Evolutionary conservation across 2,113 vertebrate genomes (phyloP), one percentile per base, ranked within the genome.

Genomic region (Naja naja): DNA sequence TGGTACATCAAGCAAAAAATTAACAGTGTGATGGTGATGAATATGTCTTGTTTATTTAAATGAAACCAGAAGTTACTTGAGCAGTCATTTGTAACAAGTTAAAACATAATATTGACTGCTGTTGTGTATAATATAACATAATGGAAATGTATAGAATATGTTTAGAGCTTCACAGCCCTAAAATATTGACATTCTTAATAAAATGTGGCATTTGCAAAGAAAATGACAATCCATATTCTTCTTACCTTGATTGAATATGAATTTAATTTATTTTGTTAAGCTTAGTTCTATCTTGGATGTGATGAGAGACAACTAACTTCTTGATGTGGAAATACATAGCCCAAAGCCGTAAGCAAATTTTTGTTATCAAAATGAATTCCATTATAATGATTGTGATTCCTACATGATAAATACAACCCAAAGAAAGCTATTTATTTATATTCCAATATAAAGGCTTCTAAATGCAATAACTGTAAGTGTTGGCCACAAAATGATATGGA

Each of bases 21-120:
- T 92, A 58, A 94, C 30, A 56, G 49, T 93, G 89, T 94, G 7
- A 0, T 92, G 27, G 94, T 95, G 88, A 91, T 92, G 85, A 90
- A 90, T 94, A 0, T 92, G 25, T 89, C 81, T 81, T 30, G 85
- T 64, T 92, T 64, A 53, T 91, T 96, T 90, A 93, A 95, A 95
- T 93, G 93, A 93, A 96, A 89, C 49, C 25, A 87, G 18, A 20
- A 90, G 94, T 95, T 93, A 94, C 92, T 96, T 95, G 87, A 93
- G 85, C 93, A 95, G 85, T 91, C 93, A 94, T 88, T 94, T 95
- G 94, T 88, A 96, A 91, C 92, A 96, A 95, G 95, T 92, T 94
- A 96, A 95, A 91, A 89, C 93, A 49, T 88, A 95, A 95, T 95
- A 95, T 91, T 95, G 47, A 89, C 39, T 94, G 8, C 89, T 94